A percentile compares a stretch with the other conserved stretches of the same genome.
Evolutionary conservation across 2,113 vertebrate species (phyloP).

Genomic region (Pedionomus torquatus): DNA sequence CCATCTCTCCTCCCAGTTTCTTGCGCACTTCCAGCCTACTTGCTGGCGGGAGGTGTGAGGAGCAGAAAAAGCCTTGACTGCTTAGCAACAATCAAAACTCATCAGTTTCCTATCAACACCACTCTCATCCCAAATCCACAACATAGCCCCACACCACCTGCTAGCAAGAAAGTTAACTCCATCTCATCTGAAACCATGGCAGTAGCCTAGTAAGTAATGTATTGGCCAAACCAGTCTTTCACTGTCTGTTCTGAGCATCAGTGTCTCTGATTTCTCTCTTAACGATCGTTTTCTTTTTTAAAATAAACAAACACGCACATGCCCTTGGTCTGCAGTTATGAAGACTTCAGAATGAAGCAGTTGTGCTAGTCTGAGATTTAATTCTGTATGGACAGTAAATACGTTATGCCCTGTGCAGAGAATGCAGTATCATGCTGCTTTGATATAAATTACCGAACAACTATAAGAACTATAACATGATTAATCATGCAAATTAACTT

Average conservation of each 20-base stretch:
- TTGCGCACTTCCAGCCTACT: not conserved
- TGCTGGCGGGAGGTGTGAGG: not conserved
- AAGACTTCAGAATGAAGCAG: not conserved
- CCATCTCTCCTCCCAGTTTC: not conserved
- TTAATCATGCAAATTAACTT: not conserved
- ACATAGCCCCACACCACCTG: not conserved
- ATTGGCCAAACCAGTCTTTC: not conserved
- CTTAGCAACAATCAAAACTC: not conserved
- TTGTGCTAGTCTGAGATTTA: not conserved
- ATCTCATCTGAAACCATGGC: not conserved
- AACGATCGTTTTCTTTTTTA: not conserved
- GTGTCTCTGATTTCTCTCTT: not conserved
- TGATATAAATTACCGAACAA: not conserved
- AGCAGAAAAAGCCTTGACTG: not conserved
- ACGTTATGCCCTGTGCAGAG: not conserved
- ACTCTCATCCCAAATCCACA: not conserved
- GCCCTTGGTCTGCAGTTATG: not conserved
- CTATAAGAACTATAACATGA: not conserved
- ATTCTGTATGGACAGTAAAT: not conserved
- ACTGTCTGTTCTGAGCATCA: not conserved
- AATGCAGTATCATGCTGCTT: not conserved
- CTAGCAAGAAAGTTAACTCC: not conserved
- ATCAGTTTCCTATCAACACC: not conserved
- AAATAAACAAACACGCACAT: not conserved
- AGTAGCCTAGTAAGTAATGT: not conserved